phyloP scores from a whole-genome alignment of 2,113 vertebrate genomes.

The Chionodraco myersi region DNA sequence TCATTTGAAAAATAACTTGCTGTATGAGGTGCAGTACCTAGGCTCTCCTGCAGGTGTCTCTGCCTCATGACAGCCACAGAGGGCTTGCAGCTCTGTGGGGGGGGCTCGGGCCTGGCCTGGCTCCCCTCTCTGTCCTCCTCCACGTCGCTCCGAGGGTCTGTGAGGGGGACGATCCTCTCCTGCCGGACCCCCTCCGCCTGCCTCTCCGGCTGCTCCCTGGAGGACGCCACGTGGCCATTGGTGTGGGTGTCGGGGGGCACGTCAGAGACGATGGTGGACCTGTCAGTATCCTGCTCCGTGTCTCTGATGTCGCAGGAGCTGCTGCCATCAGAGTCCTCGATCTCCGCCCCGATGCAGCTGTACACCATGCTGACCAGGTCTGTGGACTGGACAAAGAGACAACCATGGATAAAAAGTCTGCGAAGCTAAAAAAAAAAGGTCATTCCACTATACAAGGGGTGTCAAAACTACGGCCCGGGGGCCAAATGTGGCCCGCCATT shows the following conservation, averaged over 20 bases:
- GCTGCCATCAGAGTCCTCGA: conserved; percentile 77
- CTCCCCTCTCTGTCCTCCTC: conserved; percentile 57
- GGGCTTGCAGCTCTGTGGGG: conserved; percentile 81
- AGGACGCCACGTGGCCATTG: conserved; percentile 67
- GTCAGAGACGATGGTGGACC: conserved; percentile 53
- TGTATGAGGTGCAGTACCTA: conserved; percentile 76
- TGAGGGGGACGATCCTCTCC: conserved; percentile 69
- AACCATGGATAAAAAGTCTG: too few species aligned
- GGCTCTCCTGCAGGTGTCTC: conserved; percentile 82
- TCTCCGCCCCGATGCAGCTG: conserved; percentile 80
- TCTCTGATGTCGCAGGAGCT: conserved; percentile 69
- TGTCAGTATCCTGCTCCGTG: conserved; percentile 41
- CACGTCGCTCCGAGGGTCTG: conserved; percentile 48
- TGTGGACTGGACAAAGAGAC: conserved; percentile 64
- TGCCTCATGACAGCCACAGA: conserved; percentile 77
- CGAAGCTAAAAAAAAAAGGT: too few species aligned
- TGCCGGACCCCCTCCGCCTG: conserved; percentile 55
- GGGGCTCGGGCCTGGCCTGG: conserved; percentile 69
- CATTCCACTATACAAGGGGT: too few species aligned
- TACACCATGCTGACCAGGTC: conserved; percentile 84
- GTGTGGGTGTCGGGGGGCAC: conserved; percentile 45
- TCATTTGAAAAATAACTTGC: not conserved
- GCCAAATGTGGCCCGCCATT: too few species aligned
- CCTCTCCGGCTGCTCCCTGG: conserved; percentile 44
- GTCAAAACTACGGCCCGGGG: too few species aligned